phyloP scores from a whole-genome alignment of 2,888 invertebrate genomes.

The Drosophila kuntzei region DNA sequence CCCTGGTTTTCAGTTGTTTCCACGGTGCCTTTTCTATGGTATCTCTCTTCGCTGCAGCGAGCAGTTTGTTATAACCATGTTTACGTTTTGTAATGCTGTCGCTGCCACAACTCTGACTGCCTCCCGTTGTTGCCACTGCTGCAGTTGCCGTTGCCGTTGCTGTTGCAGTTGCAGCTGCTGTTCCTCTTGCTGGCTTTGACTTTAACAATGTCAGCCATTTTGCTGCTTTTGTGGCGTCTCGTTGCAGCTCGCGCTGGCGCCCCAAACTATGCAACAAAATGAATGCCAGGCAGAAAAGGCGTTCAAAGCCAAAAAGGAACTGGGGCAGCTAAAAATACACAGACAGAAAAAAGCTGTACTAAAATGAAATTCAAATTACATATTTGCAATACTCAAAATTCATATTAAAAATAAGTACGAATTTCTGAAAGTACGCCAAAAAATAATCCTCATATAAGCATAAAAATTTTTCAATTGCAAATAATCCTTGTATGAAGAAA shows the following conservation, averaged over 20 bases:
- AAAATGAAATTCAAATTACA: neutral
- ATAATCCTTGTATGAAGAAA: too few species aligned
- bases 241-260: constrained; percentile 30
- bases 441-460: too few species aligned
- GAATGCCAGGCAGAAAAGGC: constrained; percentile 11
- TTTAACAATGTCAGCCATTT: constrained; percentile 77
- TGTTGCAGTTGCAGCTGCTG: constrained; percentile 17
- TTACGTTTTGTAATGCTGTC: constrained; percentile 42
- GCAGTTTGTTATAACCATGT: constrained; percentile 52
- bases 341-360: neutral
- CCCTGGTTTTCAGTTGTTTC: neutral
- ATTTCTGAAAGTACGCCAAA: too few species aligned
- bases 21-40: constrained; percentile 12
- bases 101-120: neutral
- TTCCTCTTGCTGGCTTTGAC: constrained; percentile 55
- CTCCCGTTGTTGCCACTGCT: constrained; percentile 5
- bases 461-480: too few species aligned
- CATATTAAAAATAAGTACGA: too few species aligned
- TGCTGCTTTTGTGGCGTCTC: constrained; percentile 52
- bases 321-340: constrained; percentile 18
- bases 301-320: constrained; percentile 15
- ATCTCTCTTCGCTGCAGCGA: constrained; percentile 2
- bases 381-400: neutral
- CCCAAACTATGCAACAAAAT: constrained; percentile 37
- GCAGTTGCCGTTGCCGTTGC: neutral